Conservation (phyloP, 2,888 invertebrate genomes). For the Euspilapteryx auroguttella region DNA sequence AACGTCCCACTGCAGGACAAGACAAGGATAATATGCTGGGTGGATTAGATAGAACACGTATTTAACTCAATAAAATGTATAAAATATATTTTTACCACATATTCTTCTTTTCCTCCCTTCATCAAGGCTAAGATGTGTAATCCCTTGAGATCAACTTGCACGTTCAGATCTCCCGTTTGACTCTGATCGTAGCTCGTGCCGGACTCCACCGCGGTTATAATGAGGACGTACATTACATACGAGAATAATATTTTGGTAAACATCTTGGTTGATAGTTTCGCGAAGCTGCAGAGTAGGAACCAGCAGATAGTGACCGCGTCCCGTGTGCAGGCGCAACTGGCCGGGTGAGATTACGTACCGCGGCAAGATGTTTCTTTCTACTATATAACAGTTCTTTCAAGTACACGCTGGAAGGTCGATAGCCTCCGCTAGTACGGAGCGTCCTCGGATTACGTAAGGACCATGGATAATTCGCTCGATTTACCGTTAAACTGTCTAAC, state of each 20-base stretch:
- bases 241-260: no score
- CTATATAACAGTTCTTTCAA: slow-evolving; percentile 55
- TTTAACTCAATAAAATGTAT: no score
- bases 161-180: slow-evolving; percentile 77
- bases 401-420: slow-evolving; percentile 51
- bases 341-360: slow-evolving; percentile 9
- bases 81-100: slow-evolving; percentile 53
- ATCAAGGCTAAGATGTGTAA: slow-evolving; percentile 72
- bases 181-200: slow-evolving; percentile 65
- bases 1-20: no score
- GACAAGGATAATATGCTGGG: no score
- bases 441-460: slow-evolving; percentile 40
- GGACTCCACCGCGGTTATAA: no score
- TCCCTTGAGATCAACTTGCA: slow-evolving; percentile 78
- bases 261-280: no score
- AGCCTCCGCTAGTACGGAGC: slow-evolving; percentile 41
- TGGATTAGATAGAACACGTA: no score
- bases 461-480: slow-evolving; percentile 18
- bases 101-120: slow-evolving; percentile 62
- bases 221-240: no score
- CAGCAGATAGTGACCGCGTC: neutral
- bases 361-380: slow-evolving; percentile 50
- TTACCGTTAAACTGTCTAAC: slow-evolving; percentile 4
- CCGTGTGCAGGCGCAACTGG: slow-evolving; percentile 24
- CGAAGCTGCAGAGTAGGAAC: no score